Base-by-base conservation (phyloP, 1,140 invertebrate species). In the Calephelis nemesis region DNA sequence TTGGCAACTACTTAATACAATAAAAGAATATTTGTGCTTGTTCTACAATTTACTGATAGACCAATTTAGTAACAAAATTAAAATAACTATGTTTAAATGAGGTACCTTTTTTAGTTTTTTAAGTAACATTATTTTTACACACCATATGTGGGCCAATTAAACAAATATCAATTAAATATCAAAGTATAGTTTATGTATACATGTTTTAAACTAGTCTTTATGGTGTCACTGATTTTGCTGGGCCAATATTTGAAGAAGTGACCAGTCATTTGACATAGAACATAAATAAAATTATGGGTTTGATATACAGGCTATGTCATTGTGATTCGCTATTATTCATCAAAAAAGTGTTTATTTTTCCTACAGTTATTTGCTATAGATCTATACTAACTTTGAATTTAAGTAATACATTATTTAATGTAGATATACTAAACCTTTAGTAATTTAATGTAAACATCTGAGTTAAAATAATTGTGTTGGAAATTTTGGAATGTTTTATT, bases 151-250 rank as follows among this genome's bases (percentile, higher is more conserved):
- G 52, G 52, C 52, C 52, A 54, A 54, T 54, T 54, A 19, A 54
- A 54, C 19, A 19, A 54, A 58, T 30, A 58, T 58, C 54, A 58
- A 58, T 58, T 39, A 11, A 58, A 58, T 58, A 45, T 7, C 42
- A 45, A 45, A 45, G 8, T 45, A 58, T 58, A 58, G 30, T 58
- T 19, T 58, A 58, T 30, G 54, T 58, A 58, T 58, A 58, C 54
- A 58, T 58, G 30, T 58, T 58, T 58, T 58, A 45, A 45, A 58
- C 54, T 58, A 58, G 54, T 58, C 54, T 58, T 30, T 58, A 58
- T 58, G 10, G 30, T 58, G 19, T 39, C 54, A 19, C 54, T 58
- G 54, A 30, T 58, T 58, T 58, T 39, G 30, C 54, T 30, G 54
- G 15, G 11, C 19, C 54, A 58, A 6, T 58, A 30, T 58, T 58